These are phyloP conservation scores for Linepithema humile DNA, from an alignment of 1,140 invertebrate species.

Conservation along the genomic window DNA sequence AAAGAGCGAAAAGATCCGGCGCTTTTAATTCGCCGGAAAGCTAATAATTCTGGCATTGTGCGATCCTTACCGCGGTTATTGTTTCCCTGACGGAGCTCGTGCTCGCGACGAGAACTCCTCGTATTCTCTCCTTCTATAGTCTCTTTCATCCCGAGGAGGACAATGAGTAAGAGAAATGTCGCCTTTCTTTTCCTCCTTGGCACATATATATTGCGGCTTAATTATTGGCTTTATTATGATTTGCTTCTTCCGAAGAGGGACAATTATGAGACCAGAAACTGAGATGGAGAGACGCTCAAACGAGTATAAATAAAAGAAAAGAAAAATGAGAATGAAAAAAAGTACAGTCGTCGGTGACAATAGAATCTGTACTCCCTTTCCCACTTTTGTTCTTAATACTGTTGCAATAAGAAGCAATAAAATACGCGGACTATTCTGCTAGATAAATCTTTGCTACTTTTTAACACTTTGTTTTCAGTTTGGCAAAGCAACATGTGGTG, in stretches of 20 bases:
- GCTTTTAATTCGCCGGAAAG: slow-evolving; percentile 79
- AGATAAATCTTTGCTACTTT: slow-evolving; percentile 40
- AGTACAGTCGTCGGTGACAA: slow-evolving; percentile 69
- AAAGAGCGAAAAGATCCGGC: slow-evolving; percentile 66
- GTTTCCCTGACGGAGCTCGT: slow-evolving; percentile 76
- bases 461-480: slow-evolving; percentile 44
- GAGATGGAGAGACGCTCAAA: not conserved
- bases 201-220: slow-evolving; percentile 74
- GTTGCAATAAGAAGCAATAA: slow-evolving; percentile 66
- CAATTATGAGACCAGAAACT: slow-evolving; percentile 54
- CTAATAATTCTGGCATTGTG: slow-evolving; percentile 81
- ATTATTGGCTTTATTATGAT: slow-evolving; percentile 82
- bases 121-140: slow-evolving; percentile 62
- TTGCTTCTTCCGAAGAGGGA: slow-evolving; percentile 74
- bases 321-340: too few species aligned
- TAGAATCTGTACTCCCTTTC: slow-evolving; percentile 52
- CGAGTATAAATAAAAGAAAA: not conserved
- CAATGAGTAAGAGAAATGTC: slow-evolving; percentile 76
- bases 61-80: slow-evolving; percentile 77
- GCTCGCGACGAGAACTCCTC: slow-evolving; percentile 71
- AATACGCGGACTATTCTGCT: slow-evolving; percentile 61
- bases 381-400: slow-evolving; percentile 65
- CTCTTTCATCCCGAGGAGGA: slow-evolving; percentile 76
- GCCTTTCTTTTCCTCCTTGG: slow-evolving; percentile 52
- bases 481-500: not conserved